A percentile compares a stretch with the other conserved stretches of the same genome.
Evolutionary conservation across 2,888 invertebrate species (phyloP).

Genomic region (Aspidiotus destructor): DNA sequence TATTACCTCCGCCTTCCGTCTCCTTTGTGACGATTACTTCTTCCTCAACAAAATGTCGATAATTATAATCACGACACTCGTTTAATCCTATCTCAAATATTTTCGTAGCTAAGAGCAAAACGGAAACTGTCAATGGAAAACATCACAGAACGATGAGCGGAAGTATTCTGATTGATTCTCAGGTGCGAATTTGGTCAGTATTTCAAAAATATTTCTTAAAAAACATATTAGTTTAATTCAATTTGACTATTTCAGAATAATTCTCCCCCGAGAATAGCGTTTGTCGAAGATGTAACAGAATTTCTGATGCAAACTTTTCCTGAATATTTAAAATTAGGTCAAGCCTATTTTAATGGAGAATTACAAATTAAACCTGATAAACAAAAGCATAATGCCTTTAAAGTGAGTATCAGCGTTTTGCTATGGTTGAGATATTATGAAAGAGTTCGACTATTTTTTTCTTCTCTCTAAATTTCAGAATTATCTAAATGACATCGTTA

Average conservation of each 20-base stretch:
- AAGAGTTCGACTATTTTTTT: no score
- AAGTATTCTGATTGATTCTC: background rate
- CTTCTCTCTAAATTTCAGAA: constrained; percentile 41
- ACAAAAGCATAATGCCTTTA: constrained; percentile 65
- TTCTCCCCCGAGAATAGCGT: constrained; percentile 60
- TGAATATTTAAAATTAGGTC: constrained; percentile 90
- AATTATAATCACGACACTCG: no score
- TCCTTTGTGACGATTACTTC: no score
- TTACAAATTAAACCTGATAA: constrained; percentile 62
- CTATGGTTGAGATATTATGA: constrained; percentile 7
- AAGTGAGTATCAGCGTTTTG: constrained; percentile 46
- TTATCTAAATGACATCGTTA: constrained; percentile 68
- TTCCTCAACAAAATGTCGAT: no score
- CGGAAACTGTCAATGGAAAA: background rate
- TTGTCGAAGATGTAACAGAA: constrained; percentile 69
- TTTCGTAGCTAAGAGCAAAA: constrained; percentile 4
- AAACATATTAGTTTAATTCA: background rate
- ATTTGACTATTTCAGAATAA: constrained; percentile 39
- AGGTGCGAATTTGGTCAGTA: background rate
- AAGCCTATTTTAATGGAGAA: constrained; percentile 86
- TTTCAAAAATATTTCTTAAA: no score
- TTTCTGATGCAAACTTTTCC: constrained; percentile 68
- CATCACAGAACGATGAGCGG: constrained; percentile 1
- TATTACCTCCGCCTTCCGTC: no score
- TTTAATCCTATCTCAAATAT: background rate